Evolutionary conservation across 2,113 vertebrate species (phyloP).

Genomic region (Peromyscus maniculatus): DNA sequence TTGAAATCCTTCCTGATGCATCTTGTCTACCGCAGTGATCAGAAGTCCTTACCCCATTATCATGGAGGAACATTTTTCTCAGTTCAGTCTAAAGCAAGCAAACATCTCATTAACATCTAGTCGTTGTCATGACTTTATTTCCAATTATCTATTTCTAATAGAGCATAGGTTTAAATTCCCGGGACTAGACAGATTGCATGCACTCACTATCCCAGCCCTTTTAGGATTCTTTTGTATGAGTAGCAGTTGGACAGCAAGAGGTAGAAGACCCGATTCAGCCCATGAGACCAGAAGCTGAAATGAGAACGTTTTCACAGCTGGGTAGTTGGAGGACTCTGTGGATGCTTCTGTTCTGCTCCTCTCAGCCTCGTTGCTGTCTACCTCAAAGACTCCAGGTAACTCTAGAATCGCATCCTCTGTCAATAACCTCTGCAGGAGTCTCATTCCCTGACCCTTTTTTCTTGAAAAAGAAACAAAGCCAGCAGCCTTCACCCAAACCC

Average conservation of each 20-base stretch:
- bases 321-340: background rate
- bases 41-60: background rate
- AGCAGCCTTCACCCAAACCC: background rate
- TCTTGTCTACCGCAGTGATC: background rate
- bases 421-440: background rate
- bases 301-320: background rate
- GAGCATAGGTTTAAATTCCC: constrained; percentile 27
- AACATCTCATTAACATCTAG: background rate
- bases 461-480: background rate
- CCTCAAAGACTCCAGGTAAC: background rate
- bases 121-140: constrained; percentile 2
- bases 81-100: constrained; percentile 27
- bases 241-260: background rate
- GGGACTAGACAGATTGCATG: background rate
- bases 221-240: background rate
- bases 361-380: background rate
- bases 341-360: background rate
- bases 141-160: constrained; percentile 10
- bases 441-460: background rate
- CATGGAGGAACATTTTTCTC: background rate
- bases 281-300: background rate
- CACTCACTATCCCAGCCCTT: background rate
- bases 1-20: background rate
- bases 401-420: background rate
- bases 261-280: background rate